Evolutionary conservation across 2,797 vertebrate genomes (phyloP).

Genomic region (Cyclopterus lumpus): DNA sequence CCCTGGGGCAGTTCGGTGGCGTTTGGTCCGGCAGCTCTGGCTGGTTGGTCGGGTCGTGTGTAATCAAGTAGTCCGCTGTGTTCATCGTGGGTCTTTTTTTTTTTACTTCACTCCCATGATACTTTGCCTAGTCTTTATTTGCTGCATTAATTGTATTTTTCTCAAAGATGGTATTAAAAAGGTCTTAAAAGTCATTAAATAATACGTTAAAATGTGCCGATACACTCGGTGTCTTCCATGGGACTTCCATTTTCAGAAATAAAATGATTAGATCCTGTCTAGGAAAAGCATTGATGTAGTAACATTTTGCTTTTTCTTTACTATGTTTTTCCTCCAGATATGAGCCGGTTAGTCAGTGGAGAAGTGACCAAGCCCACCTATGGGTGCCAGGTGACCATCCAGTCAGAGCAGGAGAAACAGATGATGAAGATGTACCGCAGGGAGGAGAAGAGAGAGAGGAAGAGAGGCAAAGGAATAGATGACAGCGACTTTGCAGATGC

Average conservation of each 20-base stretch:
- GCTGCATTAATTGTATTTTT: too few species aligned
- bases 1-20: too few species aligned
- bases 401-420: slow-evolving; percentile 95
- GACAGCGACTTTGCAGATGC: slow-evolving; percentile 87
- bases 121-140: too few species aligned
- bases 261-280: neutral
- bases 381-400: slow-evolving; percentile 96
- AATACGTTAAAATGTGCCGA: too few species aligned
- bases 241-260: neutral
- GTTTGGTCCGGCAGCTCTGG: too few species aligned
- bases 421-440: slow-evolving; percentile 93
- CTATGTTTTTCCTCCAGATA: slow-evolving; percentile 77
- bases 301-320: neutral
- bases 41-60: too few species aligned
- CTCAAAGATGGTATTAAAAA: neutral
- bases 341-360: slow-evolving; percentile 80
- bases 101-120: too few species aligned
- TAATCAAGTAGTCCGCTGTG: too few species aligned
- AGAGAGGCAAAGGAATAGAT: slow-evolving; percentile 89
- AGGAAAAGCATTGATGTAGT: neutral
- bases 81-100: too few species aligned
- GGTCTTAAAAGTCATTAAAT: neutral
- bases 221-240: too few species aligned
- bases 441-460: slow-evolving; percentile 93
- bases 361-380: slow-evolving; percentile 88